Conservation (phyloP, 2,888 invertebrate genomes). For the Cheiracanthium punctorium region DNA sequence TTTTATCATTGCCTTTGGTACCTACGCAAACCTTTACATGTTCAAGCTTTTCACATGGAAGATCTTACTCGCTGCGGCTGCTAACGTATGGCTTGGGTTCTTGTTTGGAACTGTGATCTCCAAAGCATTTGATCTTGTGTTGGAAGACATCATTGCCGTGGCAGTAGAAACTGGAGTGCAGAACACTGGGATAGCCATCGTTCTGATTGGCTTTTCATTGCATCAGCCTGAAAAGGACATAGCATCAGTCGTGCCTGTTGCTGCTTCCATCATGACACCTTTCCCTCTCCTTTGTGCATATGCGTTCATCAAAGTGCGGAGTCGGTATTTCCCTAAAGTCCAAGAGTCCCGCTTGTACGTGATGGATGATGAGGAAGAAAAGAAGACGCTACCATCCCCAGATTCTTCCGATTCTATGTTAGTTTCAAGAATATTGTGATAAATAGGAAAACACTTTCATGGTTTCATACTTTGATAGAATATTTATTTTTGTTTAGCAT, state of each 20-base stretch:
- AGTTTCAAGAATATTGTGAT: slow-evolving; percentile 27
- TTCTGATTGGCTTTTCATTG: slow-evolving; percentile 87
- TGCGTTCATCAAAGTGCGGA: slow-evolving; percentile 48
- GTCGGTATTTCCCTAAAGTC: slow-evolving; percentile 24
- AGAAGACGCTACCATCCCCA: slow-evolving; percentile 38
- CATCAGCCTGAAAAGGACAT: slow-evolving; percentile 91
- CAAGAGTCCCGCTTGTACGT: slow-evolving; percentile 41
- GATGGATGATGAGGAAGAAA: slow-evolving; percentile 60
- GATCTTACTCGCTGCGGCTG: slow-evolving; percentile 87
- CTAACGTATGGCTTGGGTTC: slow-evolving; percentile 89
- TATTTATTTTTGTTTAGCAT: slow-evolving; percentile 2
- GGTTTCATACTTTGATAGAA: neutral
- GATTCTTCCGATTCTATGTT: slow-evolving; percentile 42
- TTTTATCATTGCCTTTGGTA: slow-evolving; percentile 90
- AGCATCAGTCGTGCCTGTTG: slow-evolving; percentile 77
- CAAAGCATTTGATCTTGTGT: slow-evolving; percentile 80
- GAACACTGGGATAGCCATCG: slow-evolving; percentile 94
- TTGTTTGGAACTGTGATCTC: slow-evolving; percentile 82
- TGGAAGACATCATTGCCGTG: slow-evolving; percentile 86
- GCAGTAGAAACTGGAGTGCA: slow-evolving; percentile 93
- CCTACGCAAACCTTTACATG: slow-evolving; percentile 90
- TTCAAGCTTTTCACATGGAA: slow-evolving; percentile 91
- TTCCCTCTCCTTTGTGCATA: slow-evolving; percentile 81
- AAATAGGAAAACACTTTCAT: neutral
- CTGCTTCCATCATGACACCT: slow-evolving; percentile 82